Percentiles rank a stretch among this genome's conserved stretches.
These are phyloP conservation scores for Larimichthys crocea DNA, from an alignment of 2,113 vertebrate genomes.

Conservation along the genomic window DNA sequence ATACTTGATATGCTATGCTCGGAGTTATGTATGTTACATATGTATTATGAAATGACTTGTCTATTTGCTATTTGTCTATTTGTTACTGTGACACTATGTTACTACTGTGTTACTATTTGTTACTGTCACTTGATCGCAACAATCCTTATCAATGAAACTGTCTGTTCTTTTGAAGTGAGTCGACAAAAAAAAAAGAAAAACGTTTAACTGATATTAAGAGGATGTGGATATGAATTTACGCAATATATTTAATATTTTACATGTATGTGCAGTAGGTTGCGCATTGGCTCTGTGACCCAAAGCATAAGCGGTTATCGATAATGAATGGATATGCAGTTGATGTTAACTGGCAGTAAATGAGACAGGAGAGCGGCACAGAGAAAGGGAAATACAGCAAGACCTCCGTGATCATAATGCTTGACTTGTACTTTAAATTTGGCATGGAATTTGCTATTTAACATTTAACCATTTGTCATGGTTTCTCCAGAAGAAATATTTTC, in stretches of 20 bases:
- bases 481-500: slow-evolving; percentile 24
- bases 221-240: not conserved
- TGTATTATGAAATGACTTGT: not conserved
- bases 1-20: not conserved
- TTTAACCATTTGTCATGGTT: slow-evolving; percentile 29
- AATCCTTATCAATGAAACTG: not conserved
- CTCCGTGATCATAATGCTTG: slow-evolving; percentile 10
- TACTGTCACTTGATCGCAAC: no score
- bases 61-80: not conserved
- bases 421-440: slow-evolving; percentile 26
- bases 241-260: not conserved
- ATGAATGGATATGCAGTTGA: no score
- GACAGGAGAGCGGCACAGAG: not conserved
- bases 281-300: no score
- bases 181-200: no score
- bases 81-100: not conserved
- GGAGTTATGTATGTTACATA: not conserved
- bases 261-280: no score
- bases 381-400: slow-evolving; percentile 2
- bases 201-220: not conserved
- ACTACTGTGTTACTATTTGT: no score
- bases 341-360: not conserved
- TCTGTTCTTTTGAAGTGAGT: no score
- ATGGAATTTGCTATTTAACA: slow-evolving; percentile 16
- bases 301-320: no score